Evolutionary conservation across 2,797 vertebrate genomes (phyloP), one percentile per base, ranked within the genome.

Genomic region (Knipowitschia caucasica): DNA sequence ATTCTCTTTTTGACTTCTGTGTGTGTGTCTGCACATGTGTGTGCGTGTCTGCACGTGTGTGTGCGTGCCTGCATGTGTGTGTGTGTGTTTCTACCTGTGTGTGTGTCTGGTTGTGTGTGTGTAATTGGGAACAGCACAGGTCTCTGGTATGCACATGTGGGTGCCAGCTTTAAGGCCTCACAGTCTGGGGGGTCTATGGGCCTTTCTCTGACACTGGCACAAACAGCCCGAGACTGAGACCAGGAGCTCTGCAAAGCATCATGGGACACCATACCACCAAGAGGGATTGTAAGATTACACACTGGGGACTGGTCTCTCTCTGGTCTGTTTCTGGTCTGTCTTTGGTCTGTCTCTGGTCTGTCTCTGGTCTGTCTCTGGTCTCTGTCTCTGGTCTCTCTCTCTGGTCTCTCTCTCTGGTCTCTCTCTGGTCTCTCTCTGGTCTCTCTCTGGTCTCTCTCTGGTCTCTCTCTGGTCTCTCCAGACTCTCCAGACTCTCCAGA

Each of bases 91-190:
- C 4, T 29, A 9, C 71, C 46, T 53, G 44, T 56, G 51, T 51
- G 30, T 47, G 36, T 39, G 33, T 59, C 60, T 20, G 50, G 56
- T 49, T 63, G 63, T 63, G 67, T 61, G 72, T 57, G 65, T 63
- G 62, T 79, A 80, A 84, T 82, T 83, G 69, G 69, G 62, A 87
- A 69, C 78, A 80, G 82, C 71, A 73, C 61, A 81, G 78, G 65
- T 67, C 62, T 87, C 80, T 89, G 87, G 85, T 85, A 84, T 86
- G 83, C 88, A 91, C 87, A 90, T 90, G 86, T 90, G 88, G 82
- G 77, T 86, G 83, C 87, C 89, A 89, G 87, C 85, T 88, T 89
- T 33, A 25, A 67, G 69, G 76, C 82, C 75, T 84, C 68, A 84
- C 80, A 81, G 68, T 43, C 72, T 84, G 82, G 83, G 82, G 83